Evolutionary conservation across 2,888 invertebrate species (phyloP).

Genomic region (Watsonalla cultraria): DNA sequence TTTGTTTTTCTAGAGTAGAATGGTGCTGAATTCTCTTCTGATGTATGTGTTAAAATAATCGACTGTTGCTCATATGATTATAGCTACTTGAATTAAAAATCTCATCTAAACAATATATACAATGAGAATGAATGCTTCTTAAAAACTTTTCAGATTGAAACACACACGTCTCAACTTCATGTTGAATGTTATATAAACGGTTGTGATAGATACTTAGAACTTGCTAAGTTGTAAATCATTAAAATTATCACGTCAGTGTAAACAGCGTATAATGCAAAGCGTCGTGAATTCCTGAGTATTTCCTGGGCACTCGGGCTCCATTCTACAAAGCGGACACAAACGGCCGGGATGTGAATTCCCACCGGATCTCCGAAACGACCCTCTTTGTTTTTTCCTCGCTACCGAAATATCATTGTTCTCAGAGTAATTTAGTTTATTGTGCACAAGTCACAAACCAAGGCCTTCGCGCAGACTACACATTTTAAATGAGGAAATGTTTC

Average conservation of each 20-base stretch:
- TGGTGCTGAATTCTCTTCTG: too few relatives aligned
- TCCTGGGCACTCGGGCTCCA: slow-evolving; percentile 48
- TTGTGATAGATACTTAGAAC: background rate
- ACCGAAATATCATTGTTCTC: slow-evolving; percentile 68
- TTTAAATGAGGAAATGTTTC: slow-evolving; percentile 44
- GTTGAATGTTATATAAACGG: background rate
- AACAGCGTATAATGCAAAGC: slow-evolving; percentile 42
- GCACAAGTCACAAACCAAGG: slow-evolving; percentile 51
- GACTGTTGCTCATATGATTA: too few relatives aligned
- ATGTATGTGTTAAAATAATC: too few relatives aligned
- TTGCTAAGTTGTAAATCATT: background rate
- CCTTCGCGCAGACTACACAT: slow-evolving; percentile 35
- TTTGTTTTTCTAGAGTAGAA: too few relatives aligned
- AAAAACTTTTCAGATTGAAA: too few relatives aligned
- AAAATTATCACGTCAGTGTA: slow-evolving; percentile 39
- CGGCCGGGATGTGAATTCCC: slow-evolving; percentile 59
- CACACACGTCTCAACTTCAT: background rate
- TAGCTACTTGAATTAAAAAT: too few relatives aligned
- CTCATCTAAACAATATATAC: too few relatives aligned
- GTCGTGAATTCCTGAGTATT: slow-evolving; percentile 51
- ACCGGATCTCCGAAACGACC: slow-evolving; percentile 60
- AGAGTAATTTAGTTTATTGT: slow-evolving; percentile 67
- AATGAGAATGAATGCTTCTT: too few relatives aligned
- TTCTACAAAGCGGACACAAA: slow-evolving; percentile 37
- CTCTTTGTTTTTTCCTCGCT: slow-evolving; percentile 64